Conservation (phyloP, 2,113 vertebrate genomes). For the Nicator chloris region DNA sequence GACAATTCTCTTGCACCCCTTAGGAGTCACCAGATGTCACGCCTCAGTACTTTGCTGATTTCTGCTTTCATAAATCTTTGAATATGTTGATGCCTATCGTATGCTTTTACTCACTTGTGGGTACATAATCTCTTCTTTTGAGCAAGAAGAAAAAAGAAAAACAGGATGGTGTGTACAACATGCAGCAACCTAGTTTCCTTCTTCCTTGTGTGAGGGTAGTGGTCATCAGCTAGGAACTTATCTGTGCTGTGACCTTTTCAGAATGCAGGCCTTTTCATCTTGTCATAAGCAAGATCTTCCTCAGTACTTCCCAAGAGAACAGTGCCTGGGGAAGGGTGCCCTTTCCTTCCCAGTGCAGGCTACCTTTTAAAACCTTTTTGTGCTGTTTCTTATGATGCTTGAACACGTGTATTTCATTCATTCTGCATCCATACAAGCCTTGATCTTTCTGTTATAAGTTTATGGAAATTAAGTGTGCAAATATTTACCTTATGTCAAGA, state of each 20-base stretch:
- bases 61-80: background rate
- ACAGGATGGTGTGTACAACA: background rate
- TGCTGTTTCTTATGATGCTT: background rate
- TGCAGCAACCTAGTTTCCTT: background rate
- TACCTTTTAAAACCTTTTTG: background rate
- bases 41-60: background rate
- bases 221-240: background rate
- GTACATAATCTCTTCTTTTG: background rate
- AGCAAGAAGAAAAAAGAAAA: background rate
- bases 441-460: background rate
- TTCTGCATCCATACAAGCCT: background rate
- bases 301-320: background rate
- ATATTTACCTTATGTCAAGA: background rate
- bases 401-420: background rate
- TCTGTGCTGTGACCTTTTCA: background rate
- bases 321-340: background rate
- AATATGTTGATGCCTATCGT: rapidly evolving
- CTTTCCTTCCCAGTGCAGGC: background rate
- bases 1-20: background rate
- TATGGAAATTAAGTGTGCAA: background rate
- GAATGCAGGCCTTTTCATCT: background rate
- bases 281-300: background rate
- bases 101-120: background rate
- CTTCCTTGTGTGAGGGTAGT: background rate
- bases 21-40: background rate